Conservation (phyloP, 2,113 vertebrate genomes). For the Labrus mixtus region DNA sequence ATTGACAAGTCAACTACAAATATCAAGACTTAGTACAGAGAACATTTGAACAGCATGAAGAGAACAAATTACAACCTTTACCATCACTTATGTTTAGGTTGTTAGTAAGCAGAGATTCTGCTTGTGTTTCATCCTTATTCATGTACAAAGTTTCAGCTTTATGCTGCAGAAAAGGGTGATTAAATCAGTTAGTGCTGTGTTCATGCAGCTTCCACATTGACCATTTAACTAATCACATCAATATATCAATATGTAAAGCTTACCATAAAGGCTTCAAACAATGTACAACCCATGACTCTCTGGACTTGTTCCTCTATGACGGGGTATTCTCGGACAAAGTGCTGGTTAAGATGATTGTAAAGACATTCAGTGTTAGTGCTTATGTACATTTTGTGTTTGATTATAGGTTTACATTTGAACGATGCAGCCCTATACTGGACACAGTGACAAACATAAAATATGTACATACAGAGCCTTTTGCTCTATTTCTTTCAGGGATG, state of each 20-base stretch:
- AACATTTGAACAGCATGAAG: too few species aligned
- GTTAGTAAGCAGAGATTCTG: conserved; percentile 80
- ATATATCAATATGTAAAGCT: conserved; percentile 36
- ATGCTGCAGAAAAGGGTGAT: conserved; percentile 61
- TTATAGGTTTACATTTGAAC: background rate
- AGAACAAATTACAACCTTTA: conserved; percentile 23
- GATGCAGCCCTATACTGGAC: background rate
- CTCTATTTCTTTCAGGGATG: background rate
- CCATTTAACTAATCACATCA: background rate
- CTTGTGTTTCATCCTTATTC: conserved; percentile 82
- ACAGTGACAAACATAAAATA: too few species aligned
- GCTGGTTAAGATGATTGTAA: conserved; percentile 71
- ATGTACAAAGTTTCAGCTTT: conserved; percentile 82
- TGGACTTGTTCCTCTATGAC: conserved; percentile 78
- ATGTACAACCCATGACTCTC: conserved; percentile 77
- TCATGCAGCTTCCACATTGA: background rate
- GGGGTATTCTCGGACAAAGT: conserved; percentile 83
- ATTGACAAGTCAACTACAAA: too few species aligned
- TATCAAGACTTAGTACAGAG: too few species aligned
- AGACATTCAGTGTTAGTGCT: background rate
- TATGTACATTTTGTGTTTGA: background rate
- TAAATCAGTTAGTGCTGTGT: background rate
- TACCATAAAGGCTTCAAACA: conserved; percentile 86
- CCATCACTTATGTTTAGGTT: conserved; percentile 65
- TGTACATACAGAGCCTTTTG: too few species aligned